Percentiles rank a stretch among this genome's conserved stretches.
Evolutionary conservation across 2,797 vertebrate genomes (phyloP).

Genomic region (Florisuga fusca): DNA sequence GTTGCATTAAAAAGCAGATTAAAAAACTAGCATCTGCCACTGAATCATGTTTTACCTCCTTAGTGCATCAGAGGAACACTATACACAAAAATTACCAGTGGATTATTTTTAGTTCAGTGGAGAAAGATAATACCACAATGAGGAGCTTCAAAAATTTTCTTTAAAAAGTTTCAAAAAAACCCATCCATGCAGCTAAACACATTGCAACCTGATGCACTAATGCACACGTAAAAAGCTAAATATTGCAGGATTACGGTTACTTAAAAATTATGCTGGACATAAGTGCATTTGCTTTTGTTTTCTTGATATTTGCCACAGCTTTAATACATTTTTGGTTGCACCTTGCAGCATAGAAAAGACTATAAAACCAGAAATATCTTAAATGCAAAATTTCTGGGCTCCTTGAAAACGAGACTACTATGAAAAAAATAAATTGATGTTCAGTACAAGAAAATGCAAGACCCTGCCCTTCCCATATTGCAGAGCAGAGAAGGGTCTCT

Average conservation of each 20-base stretch:
- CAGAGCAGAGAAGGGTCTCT: not conserved
- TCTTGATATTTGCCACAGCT: not conserved
- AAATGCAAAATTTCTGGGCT: not conserved
- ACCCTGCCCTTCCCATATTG: not conserved
- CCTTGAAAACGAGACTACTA: not conserved
- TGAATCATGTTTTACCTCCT: not conserved
- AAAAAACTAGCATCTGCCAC: not conserved
- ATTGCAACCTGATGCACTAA: not conserved
- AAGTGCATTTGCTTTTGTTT: not conserved
- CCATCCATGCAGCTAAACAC: not conserved
- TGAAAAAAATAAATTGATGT: not conserved
- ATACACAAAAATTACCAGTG: not conserved
- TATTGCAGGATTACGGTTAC: not conserved
- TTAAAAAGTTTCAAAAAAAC: accelerated
- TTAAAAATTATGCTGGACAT: not conserved
- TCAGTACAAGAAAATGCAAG: not conserved
- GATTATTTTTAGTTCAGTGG: not conserved
- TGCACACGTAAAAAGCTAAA: not conserved
- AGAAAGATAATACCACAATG: not conserved
- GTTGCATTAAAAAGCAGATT: too few relatives aligned
- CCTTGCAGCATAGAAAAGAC: not conserved
- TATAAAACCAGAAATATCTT: not conserved
- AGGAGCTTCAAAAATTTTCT: not conserved
- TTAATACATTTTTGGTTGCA: not conserved
- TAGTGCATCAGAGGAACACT: not conserved